phyloP scores from a whole-genome alignment of 35 echinoderm and acorn worm species.

The Apostichopus californicus region DNA sequence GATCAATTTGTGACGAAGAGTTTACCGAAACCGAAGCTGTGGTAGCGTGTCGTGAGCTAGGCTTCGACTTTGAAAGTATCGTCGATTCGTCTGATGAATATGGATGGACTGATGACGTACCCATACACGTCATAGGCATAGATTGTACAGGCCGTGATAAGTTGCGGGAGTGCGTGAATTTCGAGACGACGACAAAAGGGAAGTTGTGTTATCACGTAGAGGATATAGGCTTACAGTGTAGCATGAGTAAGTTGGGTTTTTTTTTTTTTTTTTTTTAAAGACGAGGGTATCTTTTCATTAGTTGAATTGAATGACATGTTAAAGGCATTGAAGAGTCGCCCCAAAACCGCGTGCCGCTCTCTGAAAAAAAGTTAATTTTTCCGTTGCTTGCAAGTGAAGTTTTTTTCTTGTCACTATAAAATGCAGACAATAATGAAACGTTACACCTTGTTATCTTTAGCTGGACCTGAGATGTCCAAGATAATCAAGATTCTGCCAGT shows the following conservation, averaged over 20 bases:
- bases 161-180: neutral
- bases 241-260: neutral
- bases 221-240: conserved; percentile 3
- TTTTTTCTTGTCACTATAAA: no score
- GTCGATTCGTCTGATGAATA: conserved; percentile 6
- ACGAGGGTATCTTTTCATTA: no score
- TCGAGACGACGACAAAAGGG: neutral
- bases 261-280: neutral
- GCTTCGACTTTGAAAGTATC: neutral
- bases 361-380: no score
- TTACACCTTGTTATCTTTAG: no score
- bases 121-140: conserved; percentile 8
- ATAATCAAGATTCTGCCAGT: no score
- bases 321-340: no score
- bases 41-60: conserved; percentile 17
- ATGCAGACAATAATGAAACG: no score
- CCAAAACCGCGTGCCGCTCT: no score
- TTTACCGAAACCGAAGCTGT: neutral
- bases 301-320: no score
- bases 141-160: neutral
- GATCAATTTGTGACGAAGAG: conserved; percentile 23
- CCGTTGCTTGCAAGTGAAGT: no score
- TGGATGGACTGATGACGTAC: neutral
- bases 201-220: neutral
- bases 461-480: no score